These are phyloP conservation scores for Elymnias hypermnestra DNA, from an alignment of 1,140 invertebrate species.

Conservation along the genomic window DNA sequence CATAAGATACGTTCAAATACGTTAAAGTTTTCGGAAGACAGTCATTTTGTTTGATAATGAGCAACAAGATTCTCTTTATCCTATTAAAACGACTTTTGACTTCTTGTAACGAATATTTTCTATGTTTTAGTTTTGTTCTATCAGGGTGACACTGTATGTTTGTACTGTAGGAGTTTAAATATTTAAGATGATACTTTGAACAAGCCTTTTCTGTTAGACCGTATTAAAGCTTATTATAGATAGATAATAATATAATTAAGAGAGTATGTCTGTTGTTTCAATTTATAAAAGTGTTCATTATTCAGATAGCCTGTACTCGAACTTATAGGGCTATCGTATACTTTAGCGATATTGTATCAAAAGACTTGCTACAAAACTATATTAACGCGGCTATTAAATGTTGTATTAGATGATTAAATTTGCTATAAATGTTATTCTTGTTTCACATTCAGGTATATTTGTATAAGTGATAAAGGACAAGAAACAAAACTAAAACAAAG, in stretches of 20 bases:
- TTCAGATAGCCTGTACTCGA: slow-evolving; percentile 5
- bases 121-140: no score
- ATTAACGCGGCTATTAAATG: background rate
- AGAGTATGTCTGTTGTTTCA: slow-evolving; percentile 35
- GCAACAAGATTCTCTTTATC: no score
- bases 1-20: no score
- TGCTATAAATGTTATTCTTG: background rate
- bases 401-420: slow-evolving; percentile 4
- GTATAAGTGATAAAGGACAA: no score
- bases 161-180: no score
- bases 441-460: background rate
- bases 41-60: no score
- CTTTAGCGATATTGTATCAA: slow-evolving; percentile 4
- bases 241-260: slow-evolving; percentile 35
- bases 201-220: background rate
- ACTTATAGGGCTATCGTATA: slow-evolving; percentile 4
- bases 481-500: background rate
- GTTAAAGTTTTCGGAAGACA: no score
- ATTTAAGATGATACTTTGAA: no score
- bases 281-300: slow-evolving; percentile 38
- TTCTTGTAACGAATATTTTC: no score
- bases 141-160: no score
- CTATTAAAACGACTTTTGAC: no score
- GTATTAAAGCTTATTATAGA: slow-evolving; percentile 26
- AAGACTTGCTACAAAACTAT: slow-evolving; percentile 6